Evolutionary conservation across 2,113 vertebrate species (phyloP).

Genomic region (Sitta europaea): DNA sequence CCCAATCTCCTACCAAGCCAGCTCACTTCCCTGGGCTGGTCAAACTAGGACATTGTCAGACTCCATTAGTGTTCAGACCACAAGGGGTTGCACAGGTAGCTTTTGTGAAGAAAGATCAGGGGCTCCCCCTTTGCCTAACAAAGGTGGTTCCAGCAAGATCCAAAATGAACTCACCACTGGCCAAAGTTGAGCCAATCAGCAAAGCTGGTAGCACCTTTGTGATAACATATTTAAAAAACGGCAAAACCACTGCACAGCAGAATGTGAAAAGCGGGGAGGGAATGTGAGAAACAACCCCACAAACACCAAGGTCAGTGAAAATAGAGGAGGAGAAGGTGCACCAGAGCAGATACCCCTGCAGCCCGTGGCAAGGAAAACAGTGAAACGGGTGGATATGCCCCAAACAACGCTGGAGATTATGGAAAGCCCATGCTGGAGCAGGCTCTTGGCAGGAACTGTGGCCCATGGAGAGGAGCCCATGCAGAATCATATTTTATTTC

Average conservation of each 20-base stretch:
- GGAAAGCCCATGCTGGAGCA: neutral
- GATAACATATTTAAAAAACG: neutral
- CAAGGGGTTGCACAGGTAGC: neutral
- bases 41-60: too few relatives aligned
- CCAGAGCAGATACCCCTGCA: neutral
- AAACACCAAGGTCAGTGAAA: neutral
- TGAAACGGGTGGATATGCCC: neutral
- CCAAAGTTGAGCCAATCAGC: neutral
- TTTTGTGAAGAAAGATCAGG: neutral
- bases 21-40: too few relatives aligned
- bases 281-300: neutral
- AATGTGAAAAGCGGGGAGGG: too few relatives aligned
- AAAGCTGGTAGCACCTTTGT: neutral
- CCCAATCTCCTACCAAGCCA: too few relatives aligned
- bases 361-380: neutral
- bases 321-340: neutral
- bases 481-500: neutral
- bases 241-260: neutral
- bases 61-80: neutral
- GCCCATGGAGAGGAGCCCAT: neutral
- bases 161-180: neutral
- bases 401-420: neutral
- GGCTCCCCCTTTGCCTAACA: neutral
- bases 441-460: neutral
- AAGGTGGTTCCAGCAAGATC: neutral